Evolutionary conservation across 1,140 invertebrate species (phyloP), one percentile per base, ranked within the genome.

Genomic region (Probaryconus sp.): DNA sequence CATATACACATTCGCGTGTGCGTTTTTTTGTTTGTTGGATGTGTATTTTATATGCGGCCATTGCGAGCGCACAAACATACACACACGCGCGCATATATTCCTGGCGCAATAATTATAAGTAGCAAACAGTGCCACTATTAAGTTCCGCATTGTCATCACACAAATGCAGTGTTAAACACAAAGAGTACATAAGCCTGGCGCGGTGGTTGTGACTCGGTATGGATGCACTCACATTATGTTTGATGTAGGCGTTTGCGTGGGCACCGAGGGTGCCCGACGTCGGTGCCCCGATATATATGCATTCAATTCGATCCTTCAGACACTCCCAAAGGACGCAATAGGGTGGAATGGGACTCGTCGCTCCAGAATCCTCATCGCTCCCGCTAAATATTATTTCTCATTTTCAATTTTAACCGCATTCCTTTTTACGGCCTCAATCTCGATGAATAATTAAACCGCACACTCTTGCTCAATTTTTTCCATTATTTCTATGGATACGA

Each of bases 91-190:
- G 2, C 40, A 40, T 20, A 40, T 13, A 7, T 18, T 20, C 10
- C 28, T 18, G 24, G 53, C 50, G 67, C 50, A 70, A 55, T 63
- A 70, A 61, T 70, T 70, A 55, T 61, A 70, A 72, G 56, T 58
- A 63, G 56, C 56, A 64, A 64, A 64, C 58, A 73, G 75, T 64
- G 60, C 35, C 60, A 70, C 70, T 75, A 69, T 75, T 67, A 79
- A 77, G 71, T 71, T 72, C 17, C 21, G 50, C 50, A 74, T 77
- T 77, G 75, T 79, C 72, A 65, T 79, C 67, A 43, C 24, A 63
- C 51, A 76, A 67, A 63, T 72, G 58, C 48, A 48, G 50, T 50
- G 50, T 55, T 61, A 70, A 70, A 55, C 28, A 28, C 50, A 71
- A 63, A 71, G 50, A 71, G 56, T 50, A 64, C 33, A 64, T 60